Percentiles rank a stretch among this genome's conserved stretches.
phyloP scores from a whole-genome alignment of 2,113 vertebrate species.

The Eublepharis macularius region DNA sequence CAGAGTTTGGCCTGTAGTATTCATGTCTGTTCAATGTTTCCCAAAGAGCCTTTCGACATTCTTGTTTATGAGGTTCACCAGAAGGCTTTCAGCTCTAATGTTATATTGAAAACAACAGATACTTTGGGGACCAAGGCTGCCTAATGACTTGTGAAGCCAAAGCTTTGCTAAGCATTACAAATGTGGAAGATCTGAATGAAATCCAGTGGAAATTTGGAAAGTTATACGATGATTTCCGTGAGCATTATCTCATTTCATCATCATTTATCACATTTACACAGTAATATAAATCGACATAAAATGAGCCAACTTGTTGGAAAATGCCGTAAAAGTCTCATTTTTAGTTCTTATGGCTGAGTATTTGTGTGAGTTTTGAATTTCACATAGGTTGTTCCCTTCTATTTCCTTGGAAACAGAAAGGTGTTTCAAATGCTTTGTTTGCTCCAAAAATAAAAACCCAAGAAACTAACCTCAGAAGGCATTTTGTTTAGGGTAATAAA shows the following conservation, averaged over 20 bases:
- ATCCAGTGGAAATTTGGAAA: constrained; percentile 39
- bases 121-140: not conserved
- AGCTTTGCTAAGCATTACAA: constrained; percentile 16
- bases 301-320: constrained; percentile 39
- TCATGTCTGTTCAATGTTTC: constrained; percentile 14
- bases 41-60: constrained; percentile 29
- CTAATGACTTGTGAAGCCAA: constrained; percentile 22
- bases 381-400: constrained; percentile 20
- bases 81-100: constrained; percentile 36
- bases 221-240: constrained; percentile 15
- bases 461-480: constrained; percentile 18
- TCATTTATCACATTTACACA: constrained; percentile 42
- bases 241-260: constrained; percentile 40
- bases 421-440: constrained; percentile 35
- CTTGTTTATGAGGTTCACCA: not conserved
- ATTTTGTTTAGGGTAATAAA: constrained; percentile 41
- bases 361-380: constrained; percentile 50
- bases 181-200: constrained; percentile 31
- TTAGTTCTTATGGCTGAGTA: constrained; percentile 31
- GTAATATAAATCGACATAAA: constrained; percentile 26
- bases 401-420: constrained; percentile 35
- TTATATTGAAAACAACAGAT: constrained; percentile 9
- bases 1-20: not conserved
- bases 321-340: constrained; percentile 13
- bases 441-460: constrained; percentile 29